Conservation (phyloP, 2,888 invertebrate genomes). For the Matsumyia berberina region DNA sequence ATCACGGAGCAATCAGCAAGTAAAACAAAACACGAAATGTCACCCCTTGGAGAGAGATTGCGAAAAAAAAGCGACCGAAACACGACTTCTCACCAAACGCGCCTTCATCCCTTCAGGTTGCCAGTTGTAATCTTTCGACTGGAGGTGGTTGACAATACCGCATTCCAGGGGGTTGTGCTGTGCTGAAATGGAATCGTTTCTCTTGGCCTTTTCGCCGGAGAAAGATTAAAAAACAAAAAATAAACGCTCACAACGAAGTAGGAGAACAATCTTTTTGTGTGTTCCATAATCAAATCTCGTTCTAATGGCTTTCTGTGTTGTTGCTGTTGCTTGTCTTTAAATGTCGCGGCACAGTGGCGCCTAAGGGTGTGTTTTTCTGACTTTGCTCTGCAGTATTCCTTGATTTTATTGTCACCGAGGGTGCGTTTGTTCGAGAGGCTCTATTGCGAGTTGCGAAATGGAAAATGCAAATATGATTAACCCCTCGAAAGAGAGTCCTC, state of each 20-base stretch:
- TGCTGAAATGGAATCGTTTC: slow-evolving; percentile 48
- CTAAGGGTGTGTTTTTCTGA: slow-evolving; percentile 54
- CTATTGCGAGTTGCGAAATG: slow-evolving; percentile 54
- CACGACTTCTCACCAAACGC: slow-evolving; percentile 69
- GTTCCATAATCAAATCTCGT: slow-evolving; percentile 72
- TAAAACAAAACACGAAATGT: slow-evolving; percentile 81
- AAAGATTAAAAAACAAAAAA: slow-evolving; percentile 55
- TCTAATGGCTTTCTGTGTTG: slow-evolving; percentile 69
- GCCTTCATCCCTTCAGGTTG: slow-evolving; percentile 70
- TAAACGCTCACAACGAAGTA: slow-evolving; percentile 19
- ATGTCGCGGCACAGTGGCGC: slow-evolving; percentile 62
- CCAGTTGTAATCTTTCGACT: slow-evolving; percentile 24
- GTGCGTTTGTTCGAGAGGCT: slow-evolving; percentile 59
- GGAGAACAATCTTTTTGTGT: slow-evolving; percentile 61
- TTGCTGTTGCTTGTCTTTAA: slow-evolving; percentile 26
- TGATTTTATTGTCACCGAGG: slow-evolving; percentile 76
- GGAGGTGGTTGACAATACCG: slow-evolving; percentile 32
- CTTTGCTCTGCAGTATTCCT: slow-evolving; percentile 36
- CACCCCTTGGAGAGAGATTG: slow-evolving; percentile 79
- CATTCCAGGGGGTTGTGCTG: slow-evolving; percentile 34
- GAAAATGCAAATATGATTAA: slow-evolving; percentile 69
- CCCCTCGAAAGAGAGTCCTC: no score
- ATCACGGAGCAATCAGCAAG: slow-evolving; percentile 70
- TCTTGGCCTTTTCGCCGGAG: slow-evolving; percentile 47
- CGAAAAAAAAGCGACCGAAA: slow-evolving; percentile 30